These are phyloP conservation scores for Pachycephus smyrnensis DNA, from an alignment of 2,888 invertebrate genomes.

Conservation along the genomic window DNA sequence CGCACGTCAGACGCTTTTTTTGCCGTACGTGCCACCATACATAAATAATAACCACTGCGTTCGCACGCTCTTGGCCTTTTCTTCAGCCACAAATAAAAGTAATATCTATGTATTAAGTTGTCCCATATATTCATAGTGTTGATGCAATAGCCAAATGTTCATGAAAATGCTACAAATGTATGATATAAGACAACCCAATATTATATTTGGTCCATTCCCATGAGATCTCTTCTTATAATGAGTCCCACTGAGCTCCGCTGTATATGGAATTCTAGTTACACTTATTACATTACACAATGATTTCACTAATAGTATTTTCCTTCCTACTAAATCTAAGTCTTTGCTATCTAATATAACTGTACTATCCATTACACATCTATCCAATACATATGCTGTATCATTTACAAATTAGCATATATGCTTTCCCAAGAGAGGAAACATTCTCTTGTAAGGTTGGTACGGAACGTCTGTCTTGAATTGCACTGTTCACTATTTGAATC, in stretches of 20 bases:
- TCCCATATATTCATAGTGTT: background rate
- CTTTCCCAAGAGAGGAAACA: conserved; percentile 21
- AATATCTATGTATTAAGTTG: background rate
- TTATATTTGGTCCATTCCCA: background rate
- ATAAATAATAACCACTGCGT: background rate
- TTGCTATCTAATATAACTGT: background rate
- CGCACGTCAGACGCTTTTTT: background rate
- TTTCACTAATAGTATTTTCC: background rate
- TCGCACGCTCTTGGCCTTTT: background rate
- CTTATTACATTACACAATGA: background rate
- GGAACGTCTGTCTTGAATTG: background rate
- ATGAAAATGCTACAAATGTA: too few species aligned
- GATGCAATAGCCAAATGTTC: background rate
- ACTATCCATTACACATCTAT: background rate
- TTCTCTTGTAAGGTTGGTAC: conserved; percentile 6
- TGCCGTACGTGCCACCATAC: background rate
- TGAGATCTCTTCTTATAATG: background rate
- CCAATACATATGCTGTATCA: conserved; percentile 6
- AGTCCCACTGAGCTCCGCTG: background rate
- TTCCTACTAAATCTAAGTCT: background rate
- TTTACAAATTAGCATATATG: conserved; percentile 20
- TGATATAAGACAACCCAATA: background rate
- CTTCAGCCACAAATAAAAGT: background rate
- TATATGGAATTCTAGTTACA: too few species aligned
- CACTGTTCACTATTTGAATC: background rate